Evolutionary conservation across 2,797 vertebrate genomes (phyloP).

Genomic region (Brotula barbata): DNA sequence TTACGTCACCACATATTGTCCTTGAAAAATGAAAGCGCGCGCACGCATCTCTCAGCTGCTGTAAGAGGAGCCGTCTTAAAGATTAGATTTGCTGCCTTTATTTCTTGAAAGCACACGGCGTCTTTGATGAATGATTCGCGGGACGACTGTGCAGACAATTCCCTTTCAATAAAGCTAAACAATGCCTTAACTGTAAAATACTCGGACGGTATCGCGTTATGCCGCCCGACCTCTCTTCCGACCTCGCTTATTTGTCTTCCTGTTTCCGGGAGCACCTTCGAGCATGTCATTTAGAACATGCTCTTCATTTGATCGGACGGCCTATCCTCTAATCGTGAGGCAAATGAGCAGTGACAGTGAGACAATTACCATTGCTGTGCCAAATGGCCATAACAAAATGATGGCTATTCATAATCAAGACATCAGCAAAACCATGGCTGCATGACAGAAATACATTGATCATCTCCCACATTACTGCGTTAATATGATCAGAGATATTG

Average conservation of each 20-base stretch:
- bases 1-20: constrained; percentile 43
- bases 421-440: constrained; percentile 46
- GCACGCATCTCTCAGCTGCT: constrained; percentile 24
- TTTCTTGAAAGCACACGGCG: constrained; percentile 41
- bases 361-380: constrained; percentile 60
- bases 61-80: constrained; percentile 29
- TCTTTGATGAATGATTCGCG: constrained; percentile 51
- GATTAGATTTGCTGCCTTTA: constrained; percentile 58
- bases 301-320: constrained; percentile 52
- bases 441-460: constrained; percentile 61
- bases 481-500: constrained; percentile 68
- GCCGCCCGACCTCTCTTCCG: constrained; percentile 5
- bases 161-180: constrained; percentile 31
- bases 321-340: constrained; percentile 52
- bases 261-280: constrained; percentile 49
- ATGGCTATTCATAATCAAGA: constrained; percentile 65
- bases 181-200: constrained; percentile 32
- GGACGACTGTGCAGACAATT: constrained; percentile 42
- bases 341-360: constrained; percentile 64
- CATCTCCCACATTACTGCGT: constrained; percentile 46
- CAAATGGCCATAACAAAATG: constrained; percentile 60
- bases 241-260: constrained; percentile 35
- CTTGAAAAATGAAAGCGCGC: constrained; percentile 20
- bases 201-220: constrained; percentile 18
- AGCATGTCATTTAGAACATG: constrained; percentile 59